These are phyloP conservation scores for Remorina albescens DNA, from an alignment of 2,797 vertebrate genomes.

Conservation along the genomic window DNA sequence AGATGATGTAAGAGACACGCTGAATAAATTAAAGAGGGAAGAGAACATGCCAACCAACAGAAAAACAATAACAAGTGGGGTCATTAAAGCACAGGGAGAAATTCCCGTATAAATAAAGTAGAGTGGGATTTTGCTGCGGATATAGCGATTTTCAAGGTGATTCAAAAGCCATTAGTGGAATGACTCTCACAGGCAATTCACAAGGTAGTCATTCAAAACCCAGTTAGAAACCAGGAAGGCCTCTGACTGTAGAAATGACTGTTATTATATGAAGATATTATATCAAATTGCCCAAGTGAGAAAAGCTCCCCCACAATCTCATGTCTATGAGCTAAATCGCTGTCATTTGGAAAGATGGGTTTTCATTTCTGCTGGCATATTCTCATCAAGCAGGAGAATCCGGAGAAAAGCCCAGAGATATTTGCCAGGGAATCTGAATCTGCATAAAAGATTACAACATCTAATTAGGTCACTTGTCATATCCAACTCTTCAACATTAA, in stretches of 20 bases:
- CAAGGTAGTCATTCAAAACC: slow-evolving; percentile 82
- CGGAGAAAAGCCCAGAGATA: slow-evolving; percentile 25
- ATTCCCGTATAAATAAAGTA: slow-evolving; percentile 60
- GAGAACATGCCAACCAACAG: slow-evolving; percentile 21
- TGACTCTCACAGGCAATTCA: slow-evolving; percentile 84
- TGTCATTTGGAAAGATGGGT: slow-evolving; percentile 67
- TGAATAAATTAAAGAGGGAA: slow-evolving; percentile 45
- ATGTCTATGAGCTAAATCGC: slow-evolving; percentile 61
- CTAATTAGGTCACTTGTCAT: slow-evolving; percentile 33
- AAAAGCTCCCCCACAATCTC: slow-evolving; percentile 65
- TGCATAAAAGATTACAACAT: slow-evolving; percentile 21
- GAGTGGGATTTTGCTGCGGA: slow-evolving; percentile 49
- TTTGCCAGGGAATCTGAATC: slow-evolving; percentile 29
- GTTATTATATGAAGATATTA: slow-evolving; percentile 83
- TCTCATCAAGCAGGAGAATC: slow-evolving; percentile 57
- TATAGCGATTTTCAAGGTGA: slow-evolving; percentile 81
- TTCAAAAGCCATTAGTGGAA: slow-evolving; percentile 85
- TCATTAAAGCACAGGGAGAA: slow-evolving; percentile 66
- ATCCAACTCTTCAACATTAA: slow-evolving; percentile 3
- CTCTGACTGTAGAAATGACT: slow-evolving; percentile 73
- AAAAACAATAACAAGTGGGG: slow-evolving; percentile 52
- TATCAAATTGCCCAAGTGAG: slow-evolving; percentile 75
- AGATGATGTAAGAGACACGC: slow-evolving; percentile 36
- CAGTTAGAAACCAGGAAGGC: slow-evolving; percentile 75
- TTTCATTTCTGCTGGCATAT: slow-evolving; percentile 65